Evolutionary conservation across 2,797 vertebrate species (phyloP).

Genomic region (Pampus argenteus): DNA sequence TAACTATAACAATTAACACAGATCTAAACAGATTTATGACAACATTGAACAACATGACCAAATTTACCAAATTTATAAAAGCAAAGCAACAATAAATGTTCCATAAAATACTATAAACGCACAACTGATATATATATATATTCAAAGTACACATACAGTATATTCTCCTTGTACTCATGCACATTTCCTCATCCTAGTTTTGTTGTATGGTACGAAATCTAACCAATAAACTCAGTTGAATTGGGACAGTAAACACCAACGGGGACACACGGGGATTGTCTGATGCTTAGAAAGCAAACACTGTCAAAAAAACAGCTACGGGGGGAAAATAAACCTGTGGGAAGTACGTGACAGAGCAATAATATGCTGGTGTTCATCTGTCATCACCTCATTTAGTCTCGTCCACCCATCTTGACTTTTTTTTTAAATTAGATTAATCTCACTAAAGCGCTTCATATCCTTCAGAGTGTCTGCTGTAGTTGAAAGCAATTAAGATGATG

Average conservation of each 20-base stretch:
- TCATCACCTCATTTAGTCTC: constrained; percentile 6
- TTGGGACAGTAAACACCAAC: not conserved
- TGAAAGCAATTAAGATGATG: constrained; percentile 6
- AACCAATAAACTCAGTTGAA: not conserved
- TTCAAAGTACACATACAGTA: too few species aligned
- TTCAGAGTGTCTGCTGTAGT: constrained; percentile 5
- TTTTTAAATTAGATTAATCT: constrained; percentile 27
- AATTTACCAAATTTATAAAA: not conserved
- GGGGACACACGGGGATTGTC: not conserved
- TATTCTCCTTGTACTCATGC: not conserved
- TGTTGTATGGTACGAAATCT: not conserved
- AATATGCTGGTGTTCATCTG: constrained; percentile 13
- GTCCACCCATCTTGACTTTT: constrained; percentile 24
- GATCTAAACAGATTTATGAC: not conserved
- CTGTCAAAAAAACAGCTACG: not conserved
- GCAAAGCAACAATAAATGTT: not conserved
- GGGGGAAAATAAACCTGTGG: not conserved
- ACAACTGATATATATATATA: not conserved
- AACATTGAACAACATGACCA: not conserved
- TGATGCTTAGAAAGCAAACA: not conserved
- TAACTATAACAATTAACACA: too few species aligned
- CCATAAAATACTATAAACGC: not conserved
- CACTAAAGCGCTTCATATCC: not conserved
- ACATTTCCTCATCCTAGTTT: not conserved
- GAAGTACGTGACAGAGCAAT: not conserved